Evolutionary conservation across 2,888 invertebrate genomes (phyloP).

Genomic region (Protonemura montana): DNA sequence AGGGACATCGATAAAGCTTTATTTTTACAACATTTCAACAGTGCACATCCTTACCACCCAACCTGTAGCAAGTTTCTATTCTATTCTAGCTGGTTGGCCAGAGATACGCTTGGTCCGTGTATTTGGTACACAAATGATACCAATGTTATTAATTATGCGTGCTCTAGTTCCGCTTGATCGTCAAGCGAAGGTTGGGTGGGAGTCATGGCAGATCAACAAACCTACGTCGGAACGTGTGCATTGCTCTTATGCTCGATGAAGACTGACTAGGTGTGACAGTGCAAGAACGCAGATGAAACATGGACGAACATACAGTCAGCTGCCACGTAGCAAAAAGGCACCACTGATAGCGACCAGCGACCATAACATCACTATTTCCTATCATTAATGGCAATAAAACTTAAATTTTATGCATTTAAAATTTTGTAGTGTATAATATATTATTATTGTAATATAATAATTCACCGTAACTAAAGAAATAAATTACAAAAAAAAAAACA

Average conservation of each 20-base stretch:
- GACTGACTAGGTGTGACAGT: background rate
- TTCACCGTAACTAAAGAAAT: background rate
- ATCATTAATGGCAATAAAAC: background rate
- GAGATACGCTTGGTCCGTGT: conserved; percentile 12
- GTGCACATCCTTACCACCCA: background rate
- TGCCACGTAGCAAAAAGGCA: conserved; percentile 4
- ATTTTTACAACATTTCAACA: background rate
- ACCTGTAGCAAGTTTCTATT: background rate
- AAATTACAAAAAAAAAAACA: background rate
- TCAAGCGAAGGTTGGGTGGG: background rate
- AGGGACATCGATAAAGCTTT: conserved; percentile 7
- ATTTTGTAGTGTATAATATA: background rate
- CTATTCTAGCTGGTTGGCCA: background rate
- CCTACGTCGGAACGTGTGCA: background rate
- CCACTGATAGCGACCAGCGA: background rate
- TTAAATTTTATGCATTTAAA: background rate
- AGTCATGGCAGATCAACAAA: conserved; percentile 4
- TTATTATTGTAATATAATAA: background rate
- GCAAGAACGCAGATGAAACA: background rate
- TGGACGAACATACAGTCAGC: background rate
- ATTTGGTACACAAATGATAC: conserved; percentile 2
- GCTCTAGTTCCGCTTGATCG: background rate
- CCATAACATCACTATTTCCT: conserved; percentile 7
- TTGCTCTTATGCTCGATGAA: background rate
- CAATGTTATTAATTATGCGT: background rate